Conservation (phyloP, 1,140 invertebrate species). For the Aricia agestis region DNA sequence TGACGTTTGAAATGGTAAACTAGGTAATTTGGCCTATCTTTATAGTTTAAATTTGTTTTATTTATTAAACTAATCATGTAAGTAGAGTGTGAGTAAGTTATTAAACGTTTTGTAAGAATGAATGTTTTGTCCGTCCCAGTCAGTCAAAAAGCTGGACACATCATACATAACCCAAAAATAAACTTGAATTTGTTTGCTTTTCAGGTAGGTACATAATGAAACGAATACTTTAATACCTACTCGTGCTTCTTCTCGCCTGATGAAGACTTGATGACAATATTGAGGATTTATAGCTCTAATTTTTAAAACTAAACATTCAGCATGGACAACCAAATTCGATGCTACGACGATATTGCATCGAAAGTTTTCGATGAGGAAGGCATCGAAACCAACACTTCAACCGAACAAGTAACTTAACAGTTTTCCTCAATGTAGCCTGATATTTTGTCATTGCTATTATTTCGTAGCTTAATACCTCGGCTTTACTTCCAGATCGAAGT, state of each 20-base stretch:
- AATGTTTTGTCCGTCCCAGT: too few species aligned
- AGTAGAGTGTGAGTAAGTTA: too few species aligned
- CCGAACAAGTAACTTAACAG: constrained; percentile 74
- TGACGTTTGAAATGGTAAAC: too few species aligned
- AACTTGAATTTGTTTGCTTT: background rate
- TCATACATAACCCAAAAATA: background rate
- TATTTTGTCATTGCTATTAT: constrained; percentile 16
- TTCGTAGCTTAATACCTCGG: constrained; percentile 8
- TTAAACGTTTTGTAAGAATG: too few species aligned
- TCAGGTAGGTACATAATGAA: background rate
- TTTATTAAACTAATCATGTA: too few species aligned
- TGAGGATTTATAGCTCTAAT: background rate
- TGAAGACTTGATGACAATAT: background rate
- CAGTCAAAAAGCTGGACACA: too few species aligned
- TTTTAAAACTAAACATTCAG: background rate
- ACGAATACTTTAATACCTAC: background rate
- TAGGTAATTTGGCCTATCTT: too few species aligned
- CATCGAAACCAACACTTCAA: constrained; percentile 72
- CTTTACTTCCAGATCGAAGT: constrained; percentile 79
- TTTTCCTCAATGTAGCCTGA: constrained; percentile 13
- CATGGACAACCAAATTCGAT: constrained; percentile 60
- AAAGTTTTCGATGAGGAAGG: constrained; percentile 68
- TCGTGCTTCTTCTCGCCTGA: too few species aligned
- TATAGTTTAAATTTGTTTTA: too few species aligned
- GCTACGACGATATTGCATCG: constrained; percentile 45